Evolutionary conservation across 2,113 vertebrate species (phyloP), one percentile per base, ranked within the genome.

Genomic region (Lamprologus lemairii): DNA sequence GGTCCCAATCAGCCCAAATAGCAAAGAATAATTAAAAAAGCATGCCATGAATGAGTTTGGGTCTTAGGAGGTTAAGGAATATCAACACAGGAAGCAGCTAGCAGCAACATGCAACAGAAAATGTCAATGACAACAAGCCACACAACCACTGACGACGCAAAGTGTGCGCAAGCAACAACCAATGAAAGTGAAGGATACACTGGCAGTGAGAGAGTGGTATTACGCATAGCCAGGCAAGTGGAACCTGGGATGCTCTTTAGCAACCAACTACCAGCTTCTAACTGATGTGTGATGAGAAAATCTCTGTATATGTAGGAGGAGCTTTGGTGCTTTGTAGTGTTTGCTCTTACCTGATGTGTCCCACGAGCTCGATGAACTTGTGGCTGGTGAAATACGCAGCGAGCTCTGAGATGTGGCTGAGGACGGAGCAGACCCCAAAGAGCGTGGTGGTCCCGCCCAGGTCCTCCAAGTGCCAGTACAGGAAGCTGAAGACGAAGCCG

Each of bases 401-500:
- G 63, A 99, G 96, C 94, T 99, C 99, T 0, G 99, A 99, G 51
- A 98, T 83, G 0, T 99, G 99, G 91, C 98, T 99, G 47, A 99
- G 96, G 86, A 99, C 95, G 0, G 99, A 99, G 90, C 98, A 99
- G 94, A 99, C 96, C 3, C 99, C 99, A 13, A 99, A 99, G 80
- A 99, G 97, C 0, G 98, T 99, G 78, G 98, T 98, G 10, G 97
- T 98, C 17, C 99, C 99, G 1, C 98, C 96, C 89, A 99, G 96
- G 89, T 99, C 98, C 94, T 99, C 96, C 92, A 99, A 87, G 91
- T 99, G 98, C 99, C 99, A 99, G 94, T 97, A 99, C 42, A 99
- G 97, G 91, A 99, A 99, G 84, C 97, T 99, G 95, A 99, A 99
- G 57, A 99, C 98, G 11, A 99, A 99, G 90, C 98, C 98, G 3